Evolutionary conservation across 2,888 invertebrate genomes (phyloP), one percentile per base, ranked within the genome.

Genomic region (Drosophila colorata): DNA sequence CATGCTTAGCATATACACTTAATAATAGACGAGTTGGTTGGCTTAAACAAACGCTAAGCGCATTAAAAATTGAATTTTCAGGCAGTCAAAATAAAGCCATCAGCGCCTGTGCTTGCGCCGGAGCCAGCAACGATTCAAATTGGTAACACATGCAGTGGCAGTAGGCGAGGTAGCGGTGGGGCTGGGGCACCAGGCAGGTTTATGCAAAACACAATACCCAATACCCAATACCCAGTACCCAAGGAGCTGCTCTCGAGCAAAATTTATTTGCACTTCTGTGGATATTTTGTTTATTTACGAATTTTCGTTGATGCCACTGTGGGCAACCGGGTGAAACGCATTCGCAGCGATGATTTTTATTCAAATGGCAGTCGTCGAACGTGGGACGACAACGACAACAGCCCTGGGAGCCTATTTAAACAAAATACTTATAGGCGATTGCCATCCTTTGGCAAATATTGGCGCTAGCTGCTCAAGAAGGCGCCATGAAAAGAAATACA

Each of bases 211-310:
- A n/a, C 7, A 41, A 25, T 40, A 4, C 13, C 33, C 16, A 20
- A 33, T 25, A 33, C n/a, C n/a, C 7, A 41, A 25, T 40, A 4
- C 13, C 33, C 16, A 20, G 23, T 25, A 16, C 43, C 65, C 56
- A 48, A 56, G n/a, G 9, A 51, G 47, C 59, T 57, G 57, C 48
- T 56, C 67, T 56, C 64, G 48, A 64, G 66, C 68, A 70, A 72
- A 72, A 72, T 83, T 64, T 85, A 87, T 85, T 85, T 85, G 79
- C 88, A 72, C 86, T 75, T 77, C 74, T 78, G 72, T 64, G 79
- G 76, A 82, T 87, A 80, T 87, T 85, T 71, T 90, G 84, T 90
- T 89, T 84, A 76, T 80, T 80, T 80, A 80, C 69, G 83, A 78
- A 75, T 81, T 83, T 85, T 80, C 84, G 81, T 72, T 71, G 69